These are phyloP conservation scores for Polyploca ridens DNA, from an alignment of 2,888 invertebrate species.

Conservation along the genomic window DNA sequence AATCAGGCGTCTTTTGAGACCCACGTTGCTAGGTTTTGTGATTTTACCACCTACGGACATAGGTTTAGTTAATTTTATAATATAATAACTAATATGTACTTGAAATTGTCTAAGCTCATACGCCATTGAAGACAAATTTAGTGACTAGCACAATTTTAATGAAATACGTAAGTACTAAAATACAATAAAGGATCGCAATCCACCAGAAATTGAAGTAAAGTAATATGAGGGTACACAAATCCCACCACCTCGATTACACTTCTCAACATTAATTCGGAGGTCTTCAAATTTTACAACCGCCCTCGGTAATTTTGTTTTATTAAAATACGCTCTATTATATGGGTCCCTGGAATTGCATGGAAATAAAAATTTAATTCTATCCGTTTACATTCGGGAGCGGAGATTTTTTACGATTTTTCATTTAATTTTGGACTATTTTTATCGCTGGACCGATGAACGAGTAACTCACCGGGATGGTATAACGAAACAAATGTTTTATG, in stretches of 20 bases:
- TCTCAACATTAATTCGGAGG: slow-evolving; percentile 67
- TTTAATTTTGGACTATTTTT: slow-evolving; percentile 52
- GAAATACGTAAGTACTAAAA: not conserved
- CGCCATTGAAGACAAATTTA: too few species aligned
- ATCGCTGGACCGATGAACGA: slow-evolving; percentile 42
- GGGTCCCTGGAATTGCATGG: slow-evolving; percentile 53
- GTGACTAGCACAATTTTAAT: too few species aligned
- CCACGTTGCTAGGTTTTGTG: too few species aligned
- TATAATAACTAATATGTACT: not conserved
- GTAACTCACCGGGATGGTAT: slow-evolving; percentile 7
- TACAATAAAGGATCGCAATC: not conserved
- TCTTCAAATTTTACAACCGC: slow-evolving; percentile 76
- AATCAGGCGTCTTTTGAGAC: too few species aligned
- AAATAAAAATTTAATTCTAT: slow-evolving; percentile 68
- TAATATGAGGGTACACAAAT: slow-evolving; percentile 60
- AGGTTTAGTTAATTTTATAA: too few species aligned
- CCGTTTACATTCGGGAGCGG: slow-evolving; percentile 46
- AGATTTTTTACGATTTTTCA: slow-evolving; percentile 63
- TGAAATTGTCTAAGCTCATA: too few species aligned
- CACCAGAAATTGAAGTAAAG: slow-evolving; percentile 10
- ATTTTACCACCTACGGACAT: too few species aligned
- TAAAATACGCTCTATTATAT: slow-evolving; percentile 74
- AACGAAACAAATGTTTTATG: slow-evolving; percentile 48
- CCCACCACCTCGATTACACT: slow-evolving; percentile 65
- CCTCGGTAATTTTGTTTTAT: slow-evolving; percentile 76